Percentiles rank a stretch among this genome's conserved stretches.
Conservation (phyloP, 1,140 invertebrate species). For the Drosophila nigrodunni region DNA sequence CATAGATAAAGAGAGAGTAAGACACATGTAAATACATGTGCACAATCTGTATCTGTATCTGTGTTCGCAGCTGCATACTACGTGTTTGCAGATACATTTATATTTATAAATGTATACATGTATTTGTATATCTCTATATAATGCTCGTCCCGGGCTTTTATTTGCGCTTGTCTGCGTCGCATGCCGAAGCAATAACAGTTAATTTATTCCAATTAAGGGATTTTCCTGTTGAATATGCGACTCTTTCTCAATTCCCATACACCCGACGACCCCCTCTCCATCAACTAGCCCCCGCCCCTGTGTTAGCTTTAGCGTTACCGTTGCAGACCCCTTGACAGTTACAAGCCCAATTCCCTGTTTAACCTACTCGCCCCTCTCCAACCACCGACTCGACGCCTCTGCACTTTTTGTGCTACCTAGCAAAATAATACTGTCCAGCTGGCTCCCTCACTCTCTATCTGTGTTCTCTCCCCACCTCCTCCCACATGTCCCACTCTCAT, state of each 20-base stretch:
- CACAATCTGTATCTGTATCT: constrained; percentile 22
- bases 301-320: neutral
- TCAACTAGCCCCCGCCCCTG: neutral
- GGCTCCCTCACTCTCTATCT: constrained; percentile 32
- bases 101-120: constrained; percentile 33
- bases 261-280: neutral
- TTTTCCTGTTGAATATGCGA: constrained; percentile 84
- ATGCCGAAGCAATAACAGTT: constrained; percentile 81
- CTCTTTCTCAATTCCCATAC: constrained; percentile 23
- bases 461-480: neutral
- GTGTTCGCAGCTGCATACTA: constrained; percentile 11
- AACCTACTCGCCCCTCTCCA: neutral
- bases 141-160: constrained; percentile 40
- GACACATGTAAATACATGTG: constrained; percentile 24
- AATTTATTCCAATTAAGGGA: constrained; percentile 84
- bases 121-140: constrained; percentile 31
- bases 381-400: neutral
- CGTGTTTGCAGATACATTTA: constrained; percentile 37
- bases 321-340: constrained; percentile 47
- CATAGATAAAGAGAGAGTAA: no score
- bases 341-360: constrained; percentile 23
- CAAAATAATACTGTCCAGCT: constrained; percentile 67
- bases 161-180: constrained; percentile 45
- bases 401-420: constrained; percentile 42
- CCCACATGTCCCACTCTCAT: neutral